A percentile compares a stretch with the other conserved stretches of the same genome.
Conservation (phyloP, 2,797 vertebrate genomes). For the Microctenopoma stevenorrisi region DNA sequence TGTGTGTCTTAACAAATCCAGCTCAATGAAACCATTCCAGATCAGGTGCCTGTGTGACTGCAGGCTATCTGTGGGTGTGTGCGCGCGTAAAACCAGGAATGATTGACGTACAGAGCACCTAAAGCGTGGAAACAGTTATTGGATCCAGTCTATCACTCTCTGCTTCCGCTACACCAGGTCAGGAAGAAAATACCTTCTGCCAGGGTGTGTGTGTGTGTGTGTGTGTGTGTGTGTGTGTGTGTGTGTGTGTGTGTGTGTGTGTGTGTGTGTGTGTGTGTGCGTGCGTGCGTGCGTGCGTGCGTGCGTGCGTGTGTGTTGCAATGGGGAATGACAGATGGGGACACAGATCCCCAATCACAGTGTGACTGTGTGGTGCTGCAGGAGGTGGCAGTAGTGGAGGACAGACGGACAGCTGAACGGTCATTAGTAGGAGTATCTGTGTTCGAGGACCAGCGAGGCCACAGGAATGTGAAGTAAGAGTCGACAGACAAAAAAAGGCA, state of each 20-base stretch:
- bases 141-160: constrained; percentile 25
- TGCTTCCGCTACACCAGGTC: constrained; percentile 27
- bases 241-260: constrained; percentile 11
- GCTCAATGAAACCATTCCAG: constrained; percentile 29
- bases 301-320: too few relatives aligned
- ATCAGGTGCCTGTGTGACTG: constrained; percentile 8
- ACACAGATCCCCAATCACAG: constrained; percentile 53
- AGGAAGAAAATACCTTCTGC: constrained; percentile 13
- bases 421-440: constrained; percentile 11
- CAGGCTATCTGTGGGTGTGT: constrained; percentile 14
- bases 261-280: constrained; percentile 6
- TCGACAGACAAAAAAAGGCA: too few relatives aligned
- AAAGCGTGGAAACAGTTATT: constrained; percentile 58
- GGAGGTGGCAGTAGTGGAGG: constrained; percentile 42
- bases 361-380: constrained; percentile 49
- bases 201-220: constrained; percentile 10
- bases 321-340: constrained; percentile 59
- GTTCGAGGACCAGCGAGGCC: background rate
- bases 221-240: background rate
- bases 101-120: constrained; percentile 48
- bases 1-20: constrained; percentile 25
- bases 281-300: too few relatives aligned
- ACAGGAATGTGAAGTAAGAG: background rate
- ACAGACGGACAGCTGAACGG: constrained; percentile 1
- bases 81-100: constrained; percentile 21